These are phyloP conservation scores for Lysiphlebus fabarum DNA, from an alignment of 1,140 invertebrate genomes.

Conservation along the genomic window DNA sequence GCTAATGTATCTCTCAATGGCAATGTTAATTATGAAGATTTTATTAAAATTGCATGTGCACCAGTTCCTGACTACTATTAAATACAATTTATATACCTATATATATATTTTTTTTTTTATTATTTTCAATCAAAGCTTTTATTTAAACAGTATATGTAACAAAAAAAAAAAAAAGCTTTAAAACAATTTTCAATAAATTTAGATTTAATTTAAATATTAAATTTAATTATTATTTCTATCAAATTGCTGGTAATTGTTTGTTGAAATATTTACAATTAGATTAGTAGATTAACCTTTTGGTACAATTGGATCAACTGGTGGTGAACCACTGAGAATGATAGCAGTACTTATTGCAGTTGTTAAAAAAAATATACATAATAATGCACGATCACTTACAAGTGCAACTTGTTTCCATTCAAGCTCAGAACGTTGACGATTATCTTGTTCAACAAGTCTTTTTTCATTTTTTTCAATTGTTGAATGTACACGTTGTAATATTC, in stretches of 20 bases:
- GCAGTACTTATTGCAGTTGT: constrained; percentile 64
- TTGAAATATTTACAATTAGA: constrained; percentile 8
- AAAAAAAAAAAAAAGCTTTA: too few relatives aligned
- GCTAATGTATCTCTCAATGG: constrained; percentile 82
- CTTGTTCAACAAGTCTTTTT: constrained; percentile 64
- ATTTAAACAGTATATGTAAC: too few relatives aligned
- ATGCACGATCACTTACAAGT: constrained; percentile 65
- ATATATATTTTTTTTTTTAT: background rate
- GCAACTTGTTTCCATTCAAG: constrained; percentile 78
- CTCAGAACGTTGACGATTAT: constrained; percentile 64
- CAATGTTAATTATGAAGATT: constrained; percentile 85
- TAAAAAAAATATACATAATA: constrained; percentile 67
- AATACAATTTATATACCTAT: too few relatives aligned
- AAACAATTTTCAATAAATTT: too few relatives aligned
- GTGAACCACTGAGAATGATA: constrained; percentile 61
- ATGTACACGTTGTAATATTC: constrained; percentile 66
- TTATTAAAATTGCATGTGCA: constrained; percentile 89
- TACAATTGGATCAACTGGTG: constrained; percentile 23
- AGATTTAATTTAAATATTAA: too few relatives aligned
- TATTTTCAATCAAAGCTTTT: background rate
- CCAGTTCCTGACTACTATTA: constrained; percentile 93
- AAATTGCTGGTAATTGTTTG: too few relatives aligned
- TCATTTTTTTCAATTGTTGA: constrained; percentile 72
- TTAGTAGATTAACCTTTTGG: constrained; percentile 25
- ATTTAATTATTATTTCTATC: too few relatives aligned